A percentile compares a stretch with the other conserved stretches of the same genome.
phyloP scores from a whole-genome alignment of 1,140 invertebrate species.

The Drosophila bifasciata region DNA sequence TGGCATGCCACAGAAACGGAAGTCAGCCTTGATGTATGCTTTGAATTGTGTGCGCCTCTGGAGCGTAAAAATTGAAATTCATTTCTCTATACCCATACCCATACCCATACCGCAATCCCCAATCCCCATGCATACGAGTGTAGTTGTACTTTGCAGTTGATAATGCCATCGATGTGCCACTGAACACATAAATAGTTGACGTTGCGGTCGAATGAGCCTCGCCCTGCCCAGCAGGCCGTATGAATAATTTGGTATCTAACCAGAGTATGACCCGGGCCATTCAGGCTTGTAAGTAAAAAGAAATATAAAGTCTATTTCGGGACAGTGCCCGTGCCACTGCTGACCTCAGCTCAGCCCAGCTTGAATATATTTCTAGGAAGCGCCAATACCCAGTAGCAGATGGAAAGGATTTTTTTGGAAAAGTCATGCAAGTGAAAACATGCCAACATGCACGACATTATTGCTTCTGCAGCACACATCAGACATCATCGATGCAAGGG shows the following conservation, averaged over 20 bases:
- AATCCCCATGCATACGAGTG: too few species aligned
- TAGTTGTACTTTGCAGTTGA: conserved; percentile 46
- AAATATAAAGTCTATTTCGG: conserved; percentile 27
- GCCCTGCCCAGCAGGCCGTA: conserved; percentile 44
- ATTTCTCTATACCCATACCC: conserved; percentile 29
- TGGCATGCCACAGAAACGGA: background rate
- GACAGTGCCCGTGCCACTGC: background rate
- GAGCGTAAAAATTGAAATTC: conserved; percentile 44
- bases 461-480: too few species aligned
- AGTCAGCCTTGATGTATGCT: conserved; percentile 12
- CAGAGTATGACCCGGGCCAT: conserved; percentile 29
- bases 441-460: too few species aligned
- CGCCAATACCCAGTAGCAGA: too few species aligned
- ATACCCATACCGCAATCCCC: conserved; percentile 1
- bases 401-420: too few species aligned
- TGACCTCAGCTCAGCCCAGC: conserved; percentile 5
- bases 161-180: conserved; percentile 50
- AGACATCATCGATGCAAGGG: background rate
- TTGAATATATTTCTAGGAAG: too few species aligned
- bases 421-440: too few species aligned
- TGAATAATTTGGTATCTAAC: conserved; percentile 52
- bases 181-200: conserved; percentile 57
- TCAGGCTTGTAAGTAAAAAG: conserved; percentile 34
- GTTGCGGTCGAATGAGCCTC: conserved; percentile 41
- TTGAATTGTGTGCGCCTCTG: conserved; percentile 15